Conservation (phyloP, 2,888 invertebrate species). For the Chloroclystis v-ata region DNA sequence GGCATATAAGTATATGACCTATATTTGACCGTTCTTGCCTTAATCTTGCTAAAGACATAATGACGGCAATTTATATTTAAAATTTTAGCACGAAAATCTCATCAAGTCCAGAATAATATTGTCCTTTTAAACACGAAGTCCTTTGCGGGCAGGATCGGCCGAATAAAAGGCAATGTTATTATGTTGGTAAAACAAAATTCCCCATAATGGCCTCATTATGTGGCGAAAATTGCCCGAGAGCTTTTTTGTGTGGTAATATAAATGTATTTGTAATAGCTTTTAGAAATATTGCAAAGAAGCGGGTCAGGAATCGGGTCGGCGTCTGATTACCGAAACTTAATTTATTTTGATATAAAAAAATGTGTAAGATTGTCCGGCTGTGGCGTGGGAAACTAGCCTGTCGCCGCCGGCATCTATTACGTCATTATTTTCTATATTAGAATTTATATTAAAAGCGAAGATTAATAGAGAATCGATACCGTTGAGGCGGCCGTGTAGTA, state of each 20-base stretch:
- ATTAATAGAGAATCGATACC: slow-evolving; percentile 75
- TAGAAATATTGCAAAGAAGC: slow-evolving; percentile 76
- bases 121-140: slow-evolving; percentile 73
- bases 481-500: slow-evolving; percentile 48
- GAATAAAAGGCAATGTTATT: slow-evolving; percentile 76
- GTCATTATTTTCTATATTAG: slow-evolving; percentile 78
- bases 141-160: slow-evolving; percentile 62
- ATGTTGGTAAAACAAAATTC: slow-evolving; percentile 79
- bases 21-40: slow-evolving; percentile 58
- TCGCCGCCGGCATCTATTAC: slow-evolving; percentile 76
- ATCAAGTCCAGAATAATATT: slow-evolving; percentile 71
- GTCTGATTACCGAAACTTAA: slow-evolving; percentile 76
- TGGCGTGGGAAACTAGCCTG: slow-evolving; percentile 76
- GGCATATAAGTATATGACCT: slow-evolving; percentile 47
- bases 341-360: slow-evolving; percentile 73
- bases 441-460: slow-evolving; percentile 70
- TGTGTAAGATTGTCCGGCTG: slow-evolving; percentile 60
- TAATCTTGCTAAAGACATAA: slow-evolving; percentile 72
- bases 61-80: slow-evolving; percentile 69
- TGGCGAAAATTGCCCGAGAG: slow-evolving; percentile 77
- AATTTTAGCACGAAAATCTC: slow-evolving; percentile 77
- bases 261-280: slow-evolving; percentile 79
- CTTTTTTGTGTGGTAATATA: slow-evolving; percentile 75
- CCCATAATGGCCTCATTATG: slow-evolving; percentile 77
- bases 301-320: slow-evolving; percentile 65